Evolutionary conservation across 2,888 invertebrate genomes (phyloP).

Genomic region (Meiosimyza platycephala): DNA sequence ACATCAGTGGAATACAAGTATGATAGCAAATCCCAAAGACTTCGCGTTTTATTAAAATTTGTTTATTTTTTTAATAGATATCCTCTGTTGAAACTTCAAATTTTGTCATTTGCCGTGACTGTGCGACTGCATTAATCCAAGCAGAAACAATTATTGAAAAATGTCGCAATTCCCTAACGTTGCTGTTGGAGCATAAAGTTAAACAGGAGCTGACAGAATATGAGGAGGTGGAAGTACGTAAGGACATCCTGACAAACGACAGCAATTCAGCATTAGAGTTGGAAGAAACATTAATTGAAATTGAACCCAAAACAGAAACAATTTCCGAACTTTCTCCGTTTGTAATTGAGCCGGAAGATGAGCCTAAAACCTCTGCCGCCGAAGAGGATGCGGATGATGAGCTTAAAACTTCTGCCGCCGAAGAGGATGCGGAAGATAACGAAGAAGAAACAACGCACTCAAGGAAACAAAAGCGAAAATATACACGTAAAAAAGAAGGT

Average conservation of each 20-base stretch:
- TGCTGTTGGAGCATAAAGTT: neutral
- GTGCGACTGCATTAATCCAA: constrained; percentile 32
- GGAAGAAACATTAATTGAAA: constrained; percentile 15
- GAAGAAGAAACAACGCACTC: neutral
- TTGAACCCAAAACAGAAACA: constrained; percentile 17
- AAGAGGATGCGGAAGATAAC: neutral
- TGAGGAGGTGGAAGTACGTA: neutral
- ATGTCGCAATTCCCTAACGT: constrained; percentile 13
- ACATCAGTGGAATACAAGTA: constrained; percentile 30
- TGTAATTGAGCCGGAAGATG: constrained; percentile 1
- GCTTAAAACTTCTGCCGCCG: constrained; percentile 1
- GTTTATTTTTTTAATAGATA: constrained; percentile 3
- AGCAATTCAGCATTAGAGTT: neutral
- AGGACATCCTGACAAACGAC: no score
- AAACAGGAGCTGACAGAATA: neutral
- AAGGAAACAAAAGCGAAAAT: constrained; percentile 10
- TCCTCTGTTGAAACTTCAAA: neutral
- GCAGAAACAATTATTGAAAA: constrained; percentile 31
- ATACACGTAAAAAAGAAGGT: constrained; percentile 20
- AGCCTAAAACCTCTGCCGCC: constrained; percentile 1
- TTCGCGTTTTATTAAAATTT: neutral
- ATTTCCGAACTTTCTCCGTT: neutral
- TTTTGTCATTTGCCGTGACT: constrained; percentile 29
- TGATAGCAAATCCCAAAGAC: neutral
- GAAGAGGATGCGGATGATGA: neutral